Base-by-base conservation (phyloP, 2,888 invertebrate species). In the Drosophila atroscutellata region DNA sequence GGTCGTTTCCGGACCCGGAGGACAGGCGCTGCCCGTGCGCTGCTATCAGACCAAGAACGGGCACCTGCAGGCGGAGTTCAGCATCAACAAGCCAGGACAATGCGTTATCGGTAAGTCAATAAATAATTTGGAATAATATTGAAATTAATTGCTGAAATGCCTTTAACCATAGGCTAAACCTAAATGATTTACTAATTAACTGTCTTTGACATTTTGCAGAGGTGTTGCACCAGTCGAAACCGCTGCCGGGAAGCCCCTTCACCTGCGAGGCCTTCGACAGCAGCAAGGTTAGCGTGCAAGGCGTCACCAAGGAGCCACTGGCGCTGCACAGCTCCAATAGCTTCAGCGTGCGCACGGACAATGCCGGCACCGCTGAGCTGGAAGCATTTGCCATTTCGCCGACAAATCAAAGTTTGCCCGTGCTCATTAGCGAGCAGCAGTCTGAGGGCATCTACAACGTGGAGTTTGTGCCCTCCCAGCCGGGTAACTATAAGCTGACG, bases 1-100 rank as follows among this genome's bases (percentile, higher is more conserved):
- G 0, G 97, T 98, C 0, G 96, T 97, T 2, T 97, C 97, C 0
- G 97, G 97, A 0, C 97, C 96, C 0, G 96, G 96, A 9, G 95
- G 96, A 0, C 94, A 96, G 75, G 97, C 97, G 0, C 94, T 98
- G 49, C 97, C 98, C 0, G 98, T 99, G 4, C 93, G 98, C 67
- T 99, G 99, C 91, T 98, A 98, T 92, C 98, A 98, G 92, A 99
- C 99, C 72, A 97, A 99, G 90, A 98, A 99, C 72, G 99, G 99
- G 2, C 96, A 98, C 90, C 94, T 99, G 64, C 96, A 98, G 92
- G 99, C 99, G 0, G 99, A 99, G 93, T 99, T 97, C 93, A 96
- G 96, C 20, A 96, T 97, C 36, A 95, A 96, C 68, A 96, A 96
- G 89, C 95, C 96, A 30, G 96, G 96, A 54, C 94, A 95, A 79